Base-by-base conservation (phyloP, 2,888 invertebrate species). In the Masnerella sp. region DNA sequence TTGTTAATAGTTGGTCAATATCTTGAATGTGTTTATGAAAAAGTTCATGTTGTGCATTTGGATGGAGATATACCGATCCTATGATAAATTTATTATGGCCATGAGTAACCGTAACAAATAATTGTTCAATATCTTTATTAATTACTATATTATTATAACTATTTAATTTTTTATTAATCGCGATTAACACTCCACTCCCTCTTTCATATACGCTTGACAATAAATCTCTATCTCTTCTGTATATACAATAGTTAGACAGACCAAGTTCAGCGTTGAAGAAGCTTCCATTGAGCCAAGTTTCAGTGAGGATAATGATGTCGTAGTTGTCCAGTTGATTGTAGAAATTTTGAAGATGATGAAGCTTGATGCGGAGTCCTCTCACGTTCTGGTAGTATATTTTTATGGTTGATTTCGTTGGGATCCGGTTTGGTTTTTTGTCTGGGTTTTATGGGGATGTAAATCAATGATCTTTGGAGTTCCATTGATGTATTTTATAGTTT, bases 311-410 rank as follows among this genome's bases (percentile, higher is more conserved):
- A 5, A 47, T 12, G 9, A 47, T 12, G 25, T 47, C 30, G 8
- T 5, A 2, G 8, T 47, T 9, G 8, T 15, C 45, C 1, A 30
- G 2, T 30, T 28, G 45, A 9, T 15, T 28, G 1, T 28, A 11
- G 1, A 30, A 2, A n/a, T 47, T n/a, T 8, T 9, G 8, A 8
- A 47, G 28, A 5, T 9, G 15, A 15, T 14, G n/a, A 12, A 28
- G 11, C 12, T 47, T 47, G 1, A 30, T 47, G 2, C 45, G 45
- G 2, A 47, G 30, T 1, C 42, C 42, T 11, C 22, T 42, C 1
- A 42, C 42, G 17, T 42, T 42, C 11, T 42, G 42, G 20, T 47
- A 47, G 28, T 47, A 47, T 12, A 47, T 47, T 3, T 28, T 28
- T n/a, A 28, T 9, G 1, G 3, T 12, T 11, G 8, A 40, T n/a